Base-by-base conservation (phyloP, 2,797 vertebrate genomes). In the Yasuhikotakia modesta region DNA sequence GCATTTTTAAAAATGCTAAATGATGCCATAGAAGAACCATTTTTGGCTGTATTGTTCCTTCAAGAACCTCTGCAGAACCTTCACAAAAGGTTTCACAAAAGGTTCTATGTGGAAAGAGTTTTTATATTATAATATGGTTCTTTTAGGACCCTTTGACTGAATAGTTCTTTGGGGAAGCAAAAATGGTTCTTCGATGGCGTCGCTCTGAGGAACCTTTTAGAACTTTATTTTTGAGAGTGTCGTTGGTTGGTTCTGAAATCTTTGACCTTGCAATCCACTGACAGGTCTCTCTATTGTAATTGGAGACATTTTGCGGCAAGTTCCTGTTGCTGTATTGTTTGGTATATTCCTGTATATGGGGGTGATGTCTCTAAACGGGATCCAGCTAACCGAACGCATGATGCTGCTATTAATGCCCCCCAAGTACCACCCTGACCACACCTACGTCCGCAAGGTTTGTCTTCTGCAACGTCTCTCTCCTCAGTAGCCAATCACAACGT, bases 341-440 rank as follows among this genome's bases (percentile, higher is more conserved):
- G 97, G 97, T 1, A 99, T 99, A 86, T 99, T 99, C 90, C 94
- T 99, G 66, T 98, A 99, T 89, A 99, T 99, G 97, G 97, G 97
- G 0, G 95, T 99, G 72, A 98, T 97, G 87, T 99, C 97, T 2
- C 95, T 99, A 1, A 98, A 96, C 0, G 97, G 97, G 14, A 98
- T 99, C 89, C 96, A 99, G 90, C 92, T 99, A 50, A 96, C 96
- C 0, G 96, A 93, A 82, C 91, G 94, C 61, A 85, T 95, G 58
- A 89, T 94, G 77, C 85, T 95, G 76, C 85, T 95, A 66, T 94
- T 99, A 24, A 97, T 97, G 95, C 94, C 95, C 0, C 91, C 94
- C 57, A 95, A 94, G 83, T 92, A 95, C 87, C 91, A 95, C 79
- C 94, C 94, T 0, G 94, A 95, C 0, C 90, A 92, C 78, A 85